Evolutionary conservation across 2,113 vertebrate genomes (phyloP).

Genomic region (Puntigrus tetrazona): DNA sequence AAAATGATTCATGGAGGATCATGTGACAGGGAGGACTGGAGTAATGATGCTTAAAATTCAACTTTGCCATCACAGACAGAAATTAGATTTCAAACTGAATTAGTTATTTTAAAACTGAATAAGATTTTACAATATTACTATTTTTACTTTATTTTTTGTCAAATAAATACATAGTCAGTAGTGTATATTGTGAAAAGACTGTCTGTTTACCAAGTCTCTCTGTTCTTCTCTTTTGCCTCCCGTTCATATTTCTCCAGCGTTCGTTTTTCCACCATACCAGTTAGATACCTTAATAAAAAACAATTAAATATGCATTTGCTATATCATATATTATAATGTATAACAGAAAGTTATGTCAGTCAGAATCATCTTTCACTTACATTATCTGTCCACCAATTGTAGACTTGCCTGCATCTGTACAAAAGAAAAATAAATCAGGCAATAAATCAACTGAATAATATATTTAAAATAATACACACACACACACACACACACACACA

Average conservation of each 20-base stretch:
- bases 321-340: background rate
- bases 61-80: background rate
- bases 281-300: constrained; percentile 85
- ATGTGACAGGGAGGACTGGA: background rate
- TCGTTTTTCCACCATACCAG: constrained; percentile 99
- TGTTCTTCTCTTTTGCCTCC: constrained; percentile 99
- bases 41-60: background rate
- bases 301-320: background rate
- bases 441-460: background rate
- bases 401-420: constrained; percentile 94
- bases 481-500: too few species aligned
- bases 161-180: background rate
- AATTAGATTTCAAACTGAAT: background rate
- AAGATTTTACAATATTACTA: background rate
- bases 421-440: constrained; percentile 13
- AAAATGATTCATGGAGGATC: background rate
- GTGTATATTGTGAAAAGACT: background rate
- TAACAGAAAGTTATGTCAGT: background rate
- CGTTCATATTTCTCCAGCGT: constrained; percentile 99
- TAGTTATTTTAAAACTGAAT: background rate
- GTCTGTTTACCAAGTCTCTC: constrained; percentile 94
- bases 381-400: constrained; percentile 99
- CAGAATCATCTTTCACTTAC: constrained; percentile 76
- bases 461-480: too few species aligned
- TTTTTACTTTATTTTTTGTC: background rate